Conservation (phyloP, 2,888 invertebrate genomes). For the Apodemia duryi region DNA sequence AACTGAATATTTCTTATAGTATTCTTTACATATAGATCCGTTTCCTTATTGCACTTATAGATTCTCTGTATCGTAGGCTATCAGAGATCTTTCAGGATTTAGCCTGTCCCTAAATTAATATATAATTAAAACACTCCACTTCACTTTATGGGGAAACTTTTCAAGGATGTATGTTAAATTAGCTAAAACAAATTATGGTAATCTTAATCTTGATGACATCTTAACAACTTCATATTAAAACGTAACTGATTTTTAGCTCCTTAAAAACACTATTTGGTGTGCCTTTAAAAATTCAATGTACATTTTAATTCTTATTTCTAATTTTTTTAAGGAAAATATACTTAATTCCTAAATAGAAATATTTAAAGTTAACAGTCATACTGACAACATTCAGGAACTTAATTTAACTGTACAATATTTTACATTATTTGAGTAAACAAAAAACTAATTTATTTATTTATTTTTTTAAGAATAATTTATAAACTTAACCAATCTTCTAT, state of each 20-base stretch:
- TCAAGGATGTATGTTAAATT: too few species aligned
- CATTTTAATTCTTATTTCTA: not conserved
- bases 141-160: too few species aligned
- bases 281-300: not conserved
- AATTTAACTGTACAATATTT: constrained; percentile 18
- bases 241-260: not conserved
- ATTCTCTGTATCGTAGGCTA: not conserved
- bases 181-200: not conserved
- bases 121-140: too few species aligned
- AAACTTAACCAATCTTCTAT: not conserved
- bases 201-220: not conserved
- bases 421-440: constrained; percentile 11
- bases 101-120: too few species aligned
- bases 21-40: not conserved
- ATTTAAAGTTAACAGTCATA: constrained; percentile 30
- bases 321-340: constrained; percentile 3
- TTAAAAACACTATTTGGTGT: not conserved
- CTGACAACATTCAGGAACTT: constrained; percentile 34
- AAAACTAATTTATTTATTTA: not conserved
- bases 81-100: too few species aligned
- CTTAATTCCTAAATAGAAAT: constrained; percentile 16
- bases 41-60: not conserved
- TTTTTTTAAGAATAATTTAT: not conserved
- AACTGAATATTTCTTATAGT: not conserved
- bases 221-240: not conserved